A percentile compares a stretch with the other conserved stretches of the same genome.
Conservation (phyloP, 2,888 invertebrate species). For the Leptinotarsa rubiginosa region DNA sequence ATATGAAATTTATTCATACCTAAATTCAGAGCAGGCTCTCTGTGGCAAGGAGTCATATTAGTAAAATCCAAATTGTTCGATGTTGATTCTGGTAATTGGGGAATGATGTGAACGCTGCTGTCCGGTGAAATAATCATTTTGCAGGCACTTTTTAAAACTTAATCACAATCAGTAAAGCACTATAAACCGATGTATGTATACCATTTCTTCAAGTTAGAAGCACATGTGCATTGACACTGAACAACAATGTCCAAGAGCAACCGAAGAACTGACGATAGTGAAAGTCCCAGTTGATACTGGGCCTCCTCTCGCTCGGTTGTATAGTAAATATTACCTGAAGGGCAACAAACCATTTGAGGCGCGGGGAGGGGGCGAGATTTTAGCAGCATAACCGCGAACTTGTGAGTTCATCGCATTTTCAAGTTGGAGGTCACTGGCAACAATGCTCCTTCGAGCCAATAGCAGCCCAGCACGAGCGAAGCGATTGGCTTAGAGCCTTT, state of each 20-base stretch:
- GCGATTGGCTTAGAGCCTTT: constrained; percentile 59
- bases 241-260: constrained; percentile 56
- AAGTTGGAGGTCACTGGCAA: constrained; percentile 89
- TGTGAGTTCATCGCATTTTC: constrained; percentile 81
- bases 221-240: constrained; percentile 51
- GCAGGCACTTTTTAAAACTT: constrained; percentile 16
- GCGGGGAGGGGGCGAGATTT: constrained; percentile 65
- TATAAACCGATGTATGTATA: constrained; percentile 16
- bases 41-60: constrained; percentile 63
- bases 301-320: constrained; percentile 59
- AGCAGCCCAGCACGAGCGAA: constrained; percentile 63
- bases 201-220: constrained; percentile 10
- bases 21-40: constrained; percentile 80
- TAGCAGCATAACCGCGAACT: constrained; percentile 68
- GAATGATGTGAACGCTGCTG: constrained; percentile 69
- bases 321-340: constrained; percentile 68
- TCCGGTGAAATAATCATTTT: constrained; percentile 77
- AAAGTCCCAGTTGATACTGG: constrained; percentile 67
- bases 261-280: constrained; percentile 66
- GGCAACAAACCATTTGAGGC: constrained; percentile 58
- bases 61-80: constrained; percentile 56
- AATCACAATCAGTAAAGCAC: constrained; percentile 13
- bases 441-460: constrained; percentile 70
- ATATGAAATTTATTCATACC: constrained; percentile 65
- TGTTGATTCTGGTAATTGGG: constrained; percentile 69